Percentiles rank a stretch among this genome's conserved stretches.
These are phyloP conservation scores for Falco concolor DNA, from an alignment of 2,797 vertebrate genomes.

Conservation along the genomic window DNA sequence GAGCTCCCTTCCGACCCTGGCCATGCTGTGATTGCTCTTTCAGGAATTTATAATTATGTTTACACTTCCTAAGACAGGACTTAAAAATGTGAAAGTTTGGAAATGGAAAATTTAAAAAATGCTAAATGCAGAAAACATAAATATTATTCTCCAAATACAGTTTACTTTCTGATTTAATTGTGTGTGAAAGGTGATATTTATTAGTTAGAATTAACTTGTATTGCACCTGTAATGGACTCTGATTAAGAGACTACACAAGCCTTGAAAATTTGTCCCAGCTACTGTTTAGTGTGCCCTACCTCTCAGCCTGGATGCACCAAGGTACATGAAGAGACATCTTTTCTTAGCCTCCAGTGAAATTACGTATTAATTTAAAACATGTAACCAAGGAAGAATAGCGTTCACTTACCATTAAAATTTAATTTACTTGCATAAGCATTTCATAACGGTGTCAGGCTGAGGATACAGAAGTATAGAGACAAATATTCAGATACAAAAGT, in stretches of 20 bases:
- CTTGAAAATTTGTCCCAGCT: not conserved
- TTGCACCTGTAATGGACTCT: not conserved
- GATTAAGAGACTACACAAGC: not conserved
- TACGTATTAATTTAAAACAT: conserved; percentile 38
- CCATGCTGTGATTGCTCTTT: not conserved
- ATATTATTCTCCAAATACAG: not conserved
- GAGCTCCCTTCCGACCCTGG: too few species aligned
- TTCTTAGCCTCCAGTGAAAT: not conserved
- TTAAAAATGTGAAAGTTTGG: not conserved
- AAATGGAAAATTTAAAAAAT: not conserved
- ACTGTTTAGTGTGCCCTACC: not conserved
- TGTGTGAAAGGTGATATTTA: not conserved
- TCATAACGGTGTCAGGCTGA: not conserved
- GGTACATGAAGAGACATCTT: not conserved
- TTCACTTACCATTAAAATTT: conserved; percentile 48
- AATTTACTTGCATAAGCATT: not conserved
- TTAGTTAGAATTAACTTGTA: not conserved
- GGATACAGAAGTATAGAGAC: not conserved
- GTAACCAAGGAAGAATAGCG: conserved; percentile 38
- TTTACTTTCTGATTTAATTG: not conserved
- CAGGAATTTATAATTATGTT: not conserved
- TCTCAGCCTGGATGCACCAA: not conserved
- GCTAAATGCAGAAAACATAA: not conserved
- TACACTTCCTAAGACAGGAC: not conserved
- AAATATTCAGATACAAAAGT: conserved; percentile 29